phyloP scores from a whole-genome alignment of 2,888 invertebrate species.

The Ochropleura plecta region DNA sequence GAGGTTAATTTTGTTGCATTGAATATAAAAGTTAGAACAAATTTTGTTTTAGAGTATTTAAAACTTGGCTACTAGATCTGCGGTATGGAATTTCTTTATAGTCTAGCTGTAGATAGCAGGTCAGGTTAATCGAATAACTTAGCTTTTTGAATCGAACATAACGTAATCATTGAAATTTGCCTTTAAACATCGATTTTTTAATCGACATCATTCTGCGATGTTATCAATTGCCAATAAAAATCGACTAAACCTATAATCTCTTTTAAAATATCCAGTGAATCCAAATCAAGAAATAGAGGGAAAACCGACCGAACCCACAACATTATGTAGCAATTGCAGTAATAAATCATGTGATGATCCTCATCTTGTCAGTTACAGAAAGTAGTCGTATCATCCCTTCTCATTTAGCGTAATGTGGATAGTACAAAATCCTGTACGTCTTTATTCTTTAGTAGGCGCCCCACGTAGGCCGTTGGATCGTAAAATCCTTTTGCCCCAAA shows the following conservation, averaged over 20 bases:
- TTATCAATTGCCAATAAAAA: slow-evolving; percentile 13
- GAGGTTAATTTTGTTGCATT: not conserved
- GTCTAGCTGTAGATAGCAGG: not conserved
- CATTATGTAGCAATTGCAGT: slow-evolving; percentile 64
- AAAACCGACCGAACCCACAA: slow-evolving; percentile 42
- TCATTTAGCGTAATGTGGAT: slow-evolving; percentile 73
- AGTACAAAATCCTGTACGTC: slow-evolving; percentile 71
- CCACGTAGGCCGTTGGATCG: slow-evolving; percentile 75
- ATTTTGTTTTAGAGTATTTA: not conserved
- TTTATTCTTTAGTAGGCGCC: slow-evolving; percentile 71
- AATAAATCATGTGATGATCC: slow-evolving; percentile 70
- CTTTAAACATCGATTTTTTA: not conserved
- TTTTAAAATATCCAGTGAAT: slow-evolving; percentile 22
- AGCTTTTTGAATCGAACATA: not conserved
- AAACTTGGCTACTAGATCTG: not conserved
- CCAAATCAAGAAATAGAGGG: slow-evolving; percentile 40
- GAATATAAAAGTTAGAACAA: not conserved
- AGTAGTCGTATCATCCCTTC: slow-evolving; percentile 72
- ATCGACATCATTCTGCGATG: not conserved
- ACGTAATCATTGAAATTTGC: not conserved
- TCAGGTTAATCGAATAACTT: not conserved
- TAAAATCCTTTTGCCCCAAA: slow-evolving; percentile 77
- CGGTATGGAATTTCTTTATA: not conserved
- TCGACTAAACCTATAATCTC: not conserved
- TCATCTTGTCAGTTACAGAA: slow-evolving; percentile 70